phyloP scores from a whole-genome alignment of 2,797 vertebrate genomes.

The Schizopygopsis malacanthus region DNA sequence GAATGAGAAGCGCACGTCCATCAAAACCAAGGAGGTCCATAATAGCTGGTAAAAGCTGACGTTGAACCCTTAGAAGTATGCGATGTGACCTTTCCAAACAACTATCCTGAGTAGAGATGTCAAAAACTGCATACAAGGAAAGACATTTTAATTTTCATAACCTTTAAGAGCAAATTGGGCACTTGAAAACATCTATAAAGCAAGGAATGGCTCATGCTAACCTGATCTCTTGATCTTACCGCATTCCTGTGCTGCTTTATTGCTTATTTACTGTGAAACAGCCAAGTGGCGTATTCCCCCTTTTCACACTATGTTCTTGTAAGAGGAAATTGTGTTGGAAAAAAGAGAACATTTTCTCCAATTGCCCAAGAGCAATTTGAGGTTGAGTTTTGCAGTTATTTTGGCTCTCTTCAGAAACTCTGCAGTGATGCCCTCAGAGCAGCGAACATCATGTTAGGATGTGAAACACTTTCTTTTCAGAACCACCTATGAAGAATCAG shows the following conservation, averaged over 20 bases:
- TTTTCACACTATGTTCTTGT: neutral
- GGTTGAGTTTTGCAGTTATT: neutral
- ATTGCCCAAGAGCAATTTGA: constrained; percentile 11
- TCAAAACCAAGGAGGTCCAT: neutral
- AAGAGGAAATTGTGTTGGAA: neutral
- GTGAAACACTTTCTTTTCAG: constrained; percentile 10
- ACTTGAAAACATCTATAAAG: neutral
- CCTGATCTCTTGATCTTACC: neutral
- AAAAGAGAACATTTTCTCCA: neutral
- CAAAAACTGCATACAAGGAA: neutral
- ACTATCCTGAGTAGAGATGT: neutral
- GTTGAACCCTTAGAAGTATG: neutral
- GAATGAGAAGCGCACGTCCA: neutral
- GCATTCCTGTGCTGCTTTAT: neutral
- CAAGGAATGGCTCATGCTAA: neutral
- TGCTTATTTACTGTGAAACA: neutral
- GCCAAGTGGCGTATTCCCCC: neutral
- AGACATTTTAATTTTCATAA: neutral
- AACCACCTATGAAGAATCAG: neutral
- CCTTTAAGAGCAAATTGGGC: neutral
- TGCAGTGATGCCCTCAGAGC: neutral
- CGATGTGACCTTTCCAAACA: neutral
- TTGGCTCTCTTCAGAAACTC: constrained; percentile 8
- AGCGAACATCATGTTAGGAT: neutral
- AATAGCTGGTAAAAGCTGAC: neutral